phyloP scores from a whole-genome alignment of 2,888 invertebrate genomes.

The Timema cristinae region DNA sequence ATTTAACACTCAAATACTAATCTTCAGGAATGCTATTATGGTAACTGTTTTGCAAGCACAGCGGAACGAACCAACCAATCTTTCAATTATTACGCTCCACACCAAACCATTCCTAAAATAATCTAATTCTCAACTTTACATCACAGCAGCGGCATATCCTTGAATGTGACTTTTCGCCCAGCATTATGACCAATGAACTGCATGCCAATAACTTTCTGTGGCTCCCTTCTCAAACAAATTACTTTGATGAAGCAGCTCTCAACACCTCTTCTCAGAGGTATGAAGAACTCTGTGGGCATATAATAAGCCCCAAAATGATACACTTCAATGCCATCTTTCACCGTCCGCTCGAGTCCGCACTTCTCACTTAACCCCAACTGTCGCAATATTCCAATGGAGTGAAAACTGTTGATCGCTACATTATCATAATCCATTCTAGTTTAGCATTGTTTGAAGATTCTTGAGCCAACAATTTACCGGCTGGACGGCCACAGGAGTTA shows the following conservation, averaged over 20 bases:
- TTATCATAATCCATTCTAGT: constrained; percentile 77
- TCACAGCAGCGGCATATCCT: constrained; percentile 85
- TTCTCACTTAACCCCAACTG: constrained; percentile 85
- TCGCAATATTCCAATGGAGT: constrained; percentile 96
- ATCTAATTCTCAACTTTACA: constrained; percentile 53
- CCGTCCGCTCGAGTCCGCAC: constrained; percentile 64
- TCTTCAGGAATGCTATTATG: background rate
- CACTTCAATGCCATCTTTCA: constrained; percentile 76
- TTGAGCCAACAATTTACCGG: constrained; percentile 79
- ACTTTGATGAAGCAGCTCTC: constrained; percentile 90
- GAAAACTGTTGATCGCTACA: constrained; percentile 93
- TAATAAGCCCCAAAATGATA: constrained; percentile 95
- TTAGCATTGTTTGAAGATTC: constrained; percentile 59
- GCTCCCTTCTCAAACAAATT: constrained; percentile 60
- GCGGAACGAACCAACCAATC: background rate
- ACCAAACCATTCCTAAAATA: too few relatives aligned
- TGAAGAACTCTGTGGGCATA: constrained; percentile 92
- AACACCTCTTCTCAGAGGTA: constrained; percentile 83
- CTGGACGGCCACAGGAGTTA: constrained; percentile 96
- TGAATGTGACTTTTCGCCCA: constrained; percentile 93
- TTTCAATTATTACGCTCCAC: background rate
- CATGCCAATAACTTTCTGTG: constrained; percentile 77
- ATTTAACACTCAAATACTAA: too few relatives aligned
- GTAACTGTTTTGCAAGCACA: background rate
- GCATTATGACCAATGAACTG: constrained; percentile 90